phyloP scores from a whole-genome alignment of 2,113 vertebrate genomes.

The Alosa alosa region DNA sequence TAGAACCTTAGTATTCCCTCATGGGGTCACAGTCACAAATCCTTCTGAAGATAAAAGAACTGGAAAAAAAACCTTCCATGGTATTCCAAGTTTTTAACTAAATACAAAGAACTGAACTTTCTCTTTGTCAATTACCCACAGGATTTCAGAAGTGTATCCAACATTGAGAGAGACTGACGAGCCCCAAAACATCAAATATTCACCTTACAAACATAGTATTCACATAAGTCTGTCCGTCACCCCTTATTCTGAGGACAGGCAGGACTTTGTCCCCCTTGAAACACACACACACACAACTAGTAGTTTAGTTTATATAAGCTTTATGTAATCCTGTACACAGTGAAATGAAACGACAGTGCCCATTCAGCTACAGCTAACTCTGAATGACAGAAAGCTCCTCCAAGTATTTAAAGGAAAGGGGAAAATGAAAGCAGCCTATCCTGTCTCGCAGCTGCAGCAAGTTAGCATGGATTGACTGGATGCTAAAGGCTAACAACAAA shows the following conservation, averaged over 20 bases:
- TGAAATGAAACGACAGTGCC: background rate
- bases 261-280: background rate
- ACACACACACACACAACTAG: background rate
- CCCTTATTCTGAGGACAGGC: background rate
- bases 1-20: background rate
- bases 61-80: background rate
- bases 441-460: background rate
- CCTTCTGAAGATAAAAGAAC: background rate
- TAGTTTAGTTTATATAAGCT: background rate
- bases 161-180: background rate
- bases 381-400: background rate
- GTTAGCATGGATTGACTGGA: background rate
- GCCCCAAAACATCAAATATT: background rate
- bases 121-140: background rate
- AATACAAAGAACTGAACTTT: background rate
- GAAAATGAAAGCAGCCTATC: background rate
- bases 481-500: background rate
- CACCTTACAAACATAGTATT: background rate
- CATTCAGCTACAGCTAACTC: background rate
- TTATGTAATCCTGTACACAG: background rate
- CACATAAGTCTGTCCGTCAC: background rate
- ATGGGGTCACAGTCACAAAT: background rate
- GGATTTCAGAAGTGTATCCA: background rate
- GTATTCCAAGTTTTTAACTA: background rate
- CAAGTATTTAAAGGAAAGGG: background rate